Evolutionary conservation across 2,797 vertebrate genomes (phyloP), one percentile per base, ranked within the genome.

Genomic region (Siniperca obscura): DNA sequence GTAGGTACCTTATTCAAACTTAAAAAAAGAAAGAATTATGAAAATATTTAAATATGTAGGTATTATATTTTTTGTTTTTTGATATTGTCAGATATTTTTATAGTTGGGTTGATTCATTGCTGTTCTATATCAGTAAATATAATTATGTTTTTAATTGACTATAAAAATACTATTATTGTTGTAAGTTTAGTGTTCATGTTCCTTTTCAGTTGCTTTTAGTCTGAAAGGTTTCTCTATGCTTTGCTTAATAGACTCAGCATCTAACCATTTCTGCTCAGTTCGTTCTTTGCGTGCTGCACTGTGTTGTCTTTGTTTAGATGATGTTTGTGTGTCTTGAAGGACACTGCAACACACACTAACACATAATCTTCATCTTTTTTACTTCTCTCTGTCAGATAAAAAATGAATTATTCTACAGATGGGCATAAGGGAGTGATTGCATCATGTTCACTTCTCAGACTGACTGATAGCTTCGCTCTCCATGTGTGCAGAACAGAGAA

Each of bases 361-460:
- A 70, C 44, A 53, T 7, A 22, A 25, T 67, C 69, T 10, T 60
- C 44, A 55, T 69, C n/a, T 52, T 48, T 70, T 62, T 25, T 55
- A 38, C 69, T 64, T 81, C 62, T 19, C 38, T 65, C 69, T 19
- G 55, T 73, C 69, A 62, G 68, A 87, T 80, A 55, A 68, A 80
- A 76, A 77, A 76, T 9, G 7, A 81, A 83, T 75, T 13, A 75
- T 76, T 44, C 60, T 50, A 34, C 72, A 86, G 84, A 88, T 46
- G 77, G 79, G 55, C 80, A 48, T 38, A 70, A 81, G 67, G 78
- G 77, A 86, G 81, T 13, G 75, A 88, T 70, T 85, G 81, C 85
- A 81, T 91, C 88, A 86, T 70, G 73, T 75, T 83, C 84, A 74
- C 67, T 70, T 88, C 82, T 84, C 67, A 19, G 68, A 52, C 76